Percentiles rank a stretch among this genome's conserved stretches.
Conservation (phyloP, 2,797 vertebrate genomes). For the Spheniscus humboldti region DNA sequence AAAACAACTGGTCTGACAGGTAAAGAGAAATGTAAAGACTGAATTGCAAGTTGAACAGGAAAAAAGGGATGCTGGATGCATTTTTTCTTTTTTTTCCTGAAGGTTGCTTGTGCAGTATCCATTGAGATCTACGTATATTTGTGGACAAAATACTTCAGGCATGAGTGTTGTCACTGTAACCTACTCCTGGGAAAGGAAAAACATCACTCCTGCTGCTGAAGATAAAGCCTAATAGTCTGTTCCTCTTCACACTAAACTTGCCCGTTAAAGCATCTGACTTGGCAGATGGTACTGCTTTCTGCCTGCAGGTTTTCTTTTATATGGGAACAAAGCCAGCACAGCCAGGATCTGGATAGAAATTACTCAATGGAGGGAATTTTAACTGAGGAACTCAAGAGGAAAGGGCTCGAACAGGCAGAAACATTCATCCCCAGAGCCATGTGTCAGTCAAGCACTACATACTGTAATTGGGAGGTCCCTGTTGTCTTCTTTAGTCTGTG, state of each 20-base stretch:
- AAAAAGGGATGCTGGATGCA: neutral
- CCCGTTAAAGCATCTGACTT: constrained; percentile 37
- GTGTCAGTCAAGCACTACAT: neutral
- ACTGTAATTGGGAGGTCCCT: neutral
- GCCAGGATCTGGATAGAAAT: constrained; percentile 34
- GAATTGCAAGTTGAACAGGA: neutral
- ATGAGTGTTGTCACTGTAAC: neutral
- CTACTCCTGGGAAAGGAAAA: neutral
- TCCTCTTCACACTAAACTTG: neutral
- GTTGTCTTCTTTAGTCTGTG: neutral
- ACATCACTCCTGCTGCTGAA: neutral
- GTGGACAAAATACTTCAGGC: neutral
- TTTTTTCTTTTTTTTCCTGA: neutral
- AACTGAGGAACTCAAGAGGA: constrained; percentile 32
- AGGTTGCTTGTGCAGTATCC: neutral
- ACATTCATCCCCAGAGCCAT: neutral
- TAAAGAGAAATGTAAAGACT: neutral
- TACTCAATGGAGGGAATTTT: constrained; percentile 51
- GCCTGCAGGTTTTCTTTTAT: constrained; percentile 39
- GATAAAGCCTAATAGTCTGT: neutral
- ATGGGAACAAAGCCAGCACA: constrained; percentile 35
- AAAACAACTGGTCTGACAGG: neutral
- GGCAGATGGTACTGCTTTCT: constrained; percentile 48
- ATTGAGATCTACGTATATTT: neutral
- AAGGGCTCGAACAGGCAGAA: constrained; percentile 16